Base-by-base conservation (phyloP, 1,140 invertebrate genomes). In the Oncopeltus fasciatus region DNA sequence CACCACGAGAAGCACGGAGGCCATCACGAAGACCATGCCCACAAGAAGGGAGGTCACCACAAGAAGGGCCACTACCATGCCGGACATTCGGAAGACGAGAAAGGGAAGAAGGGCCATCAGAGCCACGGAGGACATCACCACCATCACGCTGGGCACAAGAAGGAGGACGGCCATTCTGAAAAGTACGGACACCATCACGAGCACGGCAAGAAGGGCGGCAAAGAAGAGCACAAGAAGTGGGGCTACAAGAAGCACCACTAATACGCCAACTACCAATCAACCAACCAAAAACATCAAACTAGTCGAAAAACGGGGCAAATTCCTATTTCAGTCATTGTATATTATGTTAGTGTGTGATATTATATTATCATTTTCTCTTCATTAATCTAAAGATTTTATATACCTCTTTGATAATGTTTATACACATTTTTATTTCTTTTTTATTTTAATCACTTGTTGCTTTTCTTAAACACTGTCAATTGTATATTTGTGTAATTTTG, bases 51-150 rank as follows among this genome's bases (percentile, higher is more conserved):
- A 16, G 83, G 83, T 5, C 81, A 84, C 68, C 83, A 86, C 74
- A 87, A 87, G 75, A 84, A 84, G 2, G 83, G 83, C 2, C 82
- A 84, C 65, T 81, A 86, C 62, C 79, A 87, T 49, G 76, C 78
- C 9, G 83, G 81, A 20, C 79, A 85, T 66, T 77, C 83, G 59
- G 75, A 82, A 51, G 77, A 77, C 33, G 77, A 83, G 60, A 76
- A 81, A 61, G 79, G 78, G n/a, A 78, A 81, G 64, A 78, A 82
- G 59, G 80, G 78, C 2, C 77, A 79, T 62, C 78, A 82, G 67
- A 76, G 80, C 51, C 80, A 84, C 57, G 81, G 81, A 46, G 72
- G 74, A 46, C 77, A 80, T 64, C 76, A 83, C 67, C 76, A 83
- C 31, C 77, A 78, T 47, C 75, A 81, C 67, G 80, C 80, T 58